Evolutionary conservation across 1,140 invertebrate species (phyloP).

Genomic region (Eurosta solidaginis): DNA sequence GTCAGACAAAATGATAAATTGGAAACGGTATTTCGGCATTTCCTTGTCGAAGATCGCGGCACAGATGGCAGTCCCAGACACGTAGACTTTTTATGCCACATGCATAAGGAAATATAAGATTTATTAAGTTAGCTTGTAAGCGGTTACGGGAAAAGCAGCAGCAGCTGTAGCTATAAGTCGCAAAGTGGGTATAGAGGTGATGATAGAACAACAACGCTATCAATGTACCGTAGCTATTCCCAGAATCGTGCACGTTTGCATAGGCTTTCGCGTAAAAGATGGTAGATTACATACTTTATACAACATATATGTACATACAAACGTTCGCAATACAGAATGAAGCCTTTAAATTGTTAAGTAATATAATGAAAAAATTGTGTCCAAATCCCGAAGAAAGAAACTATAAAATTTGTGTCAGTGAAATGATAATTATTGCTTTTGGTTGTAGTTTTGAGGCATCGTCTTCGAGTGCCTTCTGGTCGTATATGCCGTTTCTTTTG

Average conservation of each 20-base stretch:
- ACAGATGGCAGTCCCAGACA: constrained; percentile 87
- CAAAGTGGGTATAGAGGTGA: neutral
- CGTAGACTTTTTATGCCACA: constrained; percentile 97
- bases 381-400: no score
- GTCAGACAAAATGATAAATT: constrained; percentile 93
- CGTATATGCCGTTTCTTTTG: no score
- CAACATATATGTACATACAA: neutral
- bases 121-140: constrained; percentile 70
- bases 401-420: no score
- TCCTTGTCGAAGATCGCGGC: constrained; percentile 94
- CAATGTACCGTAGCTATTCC: constrained; percentile 45
- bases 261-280: constrained; percentile 38
- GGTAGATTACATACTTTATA: constrained; percentile 29
- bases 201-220: neutral
- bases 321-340: no score
- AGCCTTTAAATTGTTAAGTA: no score
- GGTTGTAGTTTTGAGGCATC: no score
- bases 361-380: no score
- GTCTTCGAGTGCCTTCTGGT: no score
- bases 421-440: no score
- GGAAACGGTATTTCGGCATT: constrained; percentile 93
- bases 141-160: constrained; percentile 36
- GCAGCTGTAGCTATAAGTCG: constrained; percentile 41
- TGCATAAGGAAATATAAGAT: constrained; percentile 97
- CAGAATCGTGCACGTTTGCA: constrained; percentile 54